A percentile compares a stretch with the other conserved stretches of the same genome.
Conservation (phyloP, 1,140 invertebrate genomes). For the Zaprionus taronus region DNA sequence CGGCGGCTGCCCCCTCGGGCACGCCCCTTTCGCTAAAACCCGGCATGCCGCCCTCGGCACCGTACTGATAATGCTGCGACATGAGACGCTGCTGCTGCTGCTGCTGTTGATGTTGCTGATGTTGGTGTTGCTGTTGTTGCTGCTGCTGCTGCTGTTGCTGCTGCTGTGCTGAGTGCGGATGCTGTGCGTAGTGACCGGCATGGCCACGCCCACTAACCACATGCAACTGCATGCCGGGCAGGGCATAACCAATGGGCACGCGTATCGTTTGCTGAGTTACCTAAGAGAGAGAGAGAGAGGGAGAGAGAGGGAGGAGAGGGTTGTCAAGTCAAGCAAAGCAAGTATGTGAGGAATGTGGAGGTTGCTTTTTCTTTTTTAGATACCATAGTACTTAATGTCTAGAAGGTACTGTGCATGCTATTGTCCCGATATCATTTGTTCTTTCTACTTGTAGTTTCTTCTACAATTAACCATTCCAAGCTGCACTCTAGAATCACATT, state of each 20-base stretch:
- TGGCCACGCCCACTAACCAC: conserved; percentile 84
- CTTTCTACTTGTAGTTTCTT: too few species aligned
- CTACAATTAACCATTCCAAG: too few species aligned
- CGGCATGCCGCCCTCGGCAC: conserved; percentile 82
- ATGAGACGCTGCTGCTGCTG: conserved; percentile 78
- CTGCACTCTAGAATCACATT: neutral
- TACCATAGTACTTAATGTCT: too few species aligned
- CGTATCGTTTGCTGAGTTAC: conserved; percentile 84
- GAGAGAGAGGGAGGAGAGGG: neutral
- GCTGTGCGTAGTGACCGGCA: conserved; percentile 76
- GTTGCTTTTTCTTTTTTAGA: too few species aligned
- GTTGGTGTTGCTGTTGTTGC: conserved; percentile 59
- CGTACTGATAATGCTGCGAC: conserved; percentile 76
- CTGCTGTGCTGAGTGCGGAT: conserved; percentile 65
- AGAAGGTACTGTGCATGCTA: too few species aligned
- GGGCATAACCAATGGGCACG: conserved; percentile 81
- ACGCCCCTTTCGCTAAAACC: conserved; percentile 87
- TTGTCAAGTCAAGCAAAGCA: neutral
- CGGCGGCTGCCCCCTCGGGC: conserved; percentile 87
- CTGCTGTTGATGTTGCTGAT: conserved; percentile 68
- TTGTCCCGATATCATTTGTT: too few species aligned
- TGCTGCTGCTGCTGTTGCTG: conserved; percentile 43
- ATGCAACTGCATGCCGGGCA: conserved; percentile 83
- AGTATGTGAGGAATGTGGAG: neutral
- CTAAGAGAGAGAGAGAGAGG: conserved; percentile 33